phyloP scores from a whole-genome alignment of 2,888 invertebrate genomes.

The Hyposoter didymator region DNA sequence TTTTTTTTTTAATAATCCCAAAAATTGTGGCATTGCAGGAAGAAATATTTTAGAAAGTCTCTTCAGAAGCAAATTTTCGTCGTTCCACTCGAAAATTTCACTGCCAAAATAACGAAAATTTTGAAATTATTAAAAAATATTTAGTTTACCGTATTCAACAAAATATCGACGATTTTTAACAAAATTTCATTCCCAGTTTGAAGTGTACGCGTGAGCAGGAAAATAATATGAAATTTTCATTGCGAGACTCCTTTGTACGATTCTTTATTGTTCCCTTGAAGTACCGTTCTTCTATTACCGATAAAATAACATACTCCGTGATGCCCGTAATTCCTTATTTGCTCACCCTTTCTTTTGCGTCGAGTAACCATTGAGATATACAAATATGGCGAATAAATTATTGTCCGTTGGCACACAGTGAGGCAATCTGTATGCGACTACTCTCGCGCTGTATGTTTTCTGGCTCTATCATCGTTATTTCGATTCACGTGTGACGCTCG shows the following conservation, averaged over 20 bases:
- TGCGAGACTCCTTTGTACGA: not conserved
- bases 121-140: too few species aligned
- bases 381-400: constrained; percentile 62
- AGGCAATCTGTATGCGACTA: constrained; percentile 39
- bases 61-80: too few species aligned
- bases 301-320: constrained; percentile 36
- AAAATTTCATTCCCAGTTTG: too few species aligned
- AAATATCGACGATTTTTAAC: too few species aligned
- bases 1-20: too few species aligned
- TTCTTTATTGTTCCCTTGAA: not conserved
- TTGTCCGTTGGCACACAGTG: constrained; percentile 23
- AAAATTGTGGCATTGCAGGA: too few species aligned
- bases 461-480: constrained; percentile 33
- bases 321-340: constrained; percentile 47
- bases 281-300: constrained; percentile 2
- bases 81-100: too few species aligned
- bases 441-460: constrained; percentile 13
- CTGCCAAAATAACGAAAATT: too few species aligned
- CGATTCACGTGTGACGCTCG: constrained; percentile 26
- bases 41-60: too few species aligned
- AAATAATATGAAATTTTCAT: not conserved
- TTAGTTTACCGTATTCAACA: too few species aligned
- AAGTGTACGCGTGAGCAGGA: not conserved
- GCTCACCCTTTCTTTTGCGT: constrained; percentile 52
- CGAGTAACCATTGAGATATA: constrained; percentile 57